Conservation (phyloP, 2,797 vertebrate genomes). For the Xenentodon cancila region DNA sequence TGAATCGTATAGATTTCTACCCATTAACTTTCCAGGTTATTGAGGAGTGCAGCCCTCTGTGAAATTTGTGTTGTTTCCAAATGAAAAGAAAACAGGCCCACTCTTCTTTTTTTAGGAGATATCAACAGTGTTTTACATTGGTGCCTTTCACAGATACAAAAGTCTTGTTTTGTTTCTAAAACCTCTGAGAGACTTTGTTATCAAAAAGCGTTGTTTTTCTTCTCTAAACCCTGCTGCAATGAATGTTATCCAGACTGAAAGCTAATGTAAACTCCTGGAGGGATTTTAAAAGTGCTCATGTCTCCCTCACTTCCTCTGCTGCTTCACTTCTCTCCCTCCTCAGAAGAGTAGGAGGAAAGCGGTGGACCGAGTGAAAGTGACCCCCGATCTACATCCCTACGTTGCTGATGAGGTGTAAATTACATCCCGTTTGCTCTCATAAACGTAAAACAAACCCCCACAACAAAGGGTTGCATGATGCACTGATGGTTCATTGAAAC, state of each 20-base stretch:
- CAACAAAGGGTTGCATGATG: neutral
- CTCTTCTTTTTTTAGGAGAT: neutral
- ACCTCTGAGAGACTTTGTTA: constrained; percentile 54
- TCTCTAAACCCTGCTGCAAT: constrained; percentile 49
- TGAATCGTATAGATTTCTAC: constrained; percentile 26
- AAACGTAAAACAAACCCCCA: neutral
- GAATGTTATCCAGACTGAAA: constrained; percentile 59
- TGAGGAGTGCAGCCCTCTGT: constrained; percentile 25
- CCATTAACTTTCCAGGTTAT: constrained; percentile 24
- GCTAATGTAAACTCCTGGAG: constrained; percentile 72
- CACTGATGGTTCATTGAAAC: neutral
- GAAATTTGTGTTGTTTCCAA: constrained; percentile 27
- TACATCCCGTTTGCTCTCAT: constrained; percentile 1
- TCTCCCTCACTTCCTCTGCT: constrained; percentile 72
- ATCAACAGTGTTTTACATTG: no score
- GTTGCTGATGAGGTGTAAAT: constrained; percentile 7
- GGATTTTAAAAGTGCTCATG: constrained; percentile 66
- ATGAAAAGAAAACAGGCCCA: constrained; percentile 5
- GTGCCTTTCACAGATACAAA: constrained; percentile 10
- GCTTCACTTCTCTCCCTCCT: constrained; percentile 31
- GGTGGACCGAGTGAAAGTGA: constrained; percentile 9
- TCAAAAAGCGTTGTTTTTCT: constrained; percentile 61
- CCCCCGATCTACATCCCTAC: constrained; percentile 36
- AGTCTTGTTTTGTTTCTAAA: constrained; percentile 19
- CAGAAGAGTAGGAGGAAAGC: constrained; percentile 14